These are phyloP conservation scores for Pungitius pungitius DNA, from an alignment of 2,113 vertebrate species.

Conservation along the genomic window DNA sequence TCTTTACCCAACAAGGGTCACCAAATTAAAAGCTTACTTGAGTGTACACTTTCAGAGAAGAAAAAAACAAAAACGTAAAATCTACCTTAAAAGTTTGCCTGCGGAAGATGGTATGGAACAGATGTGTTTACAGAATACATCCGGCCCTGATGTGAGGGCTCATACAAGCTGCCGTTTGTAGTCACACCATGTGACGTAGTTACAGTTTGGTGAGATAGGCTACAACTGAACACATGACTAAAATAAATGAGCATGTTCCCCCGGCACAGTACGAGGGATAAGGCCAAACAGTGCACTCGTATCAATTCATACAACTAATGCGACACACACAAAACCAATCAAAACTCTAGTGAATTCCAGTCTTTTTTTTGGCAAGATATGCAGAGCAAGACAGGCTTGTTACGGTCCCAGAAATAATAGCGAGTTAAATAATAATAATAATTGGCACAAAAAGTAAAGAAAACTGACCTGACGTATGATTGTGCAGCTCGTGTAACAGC, in stretches of 20 bases:
- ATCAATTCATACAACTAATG: slow-evolving; percentile 28
- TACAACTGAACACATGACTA: slow-evolving; percentile 39
- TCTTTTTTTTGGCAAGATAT: slow-evolving; percentile 60
- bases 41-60: slow-evolving; percentile 28
- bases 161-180: slow-evolving; percentile 70
- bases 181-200: slow-evolving; percentile 55
- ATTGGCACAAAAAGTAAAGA: slow-evolving; percentile 26
- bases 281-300: slow-evolving; percentile 54
- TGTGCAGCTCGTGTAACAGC: neutral
- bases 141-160: slow-evolving; percentile 45
- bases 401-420: slow-evolving; percentile 23
- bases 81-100: slow-evolving; percentile 47
- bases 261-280: slow-evolving; percentile 55
- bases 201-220: slow-evolving; percentile 55
- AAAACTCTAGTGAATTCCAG: slow-evolving; percentile 28
- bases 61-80: slow-evolving; percentile 1
- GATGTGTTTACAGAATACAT: slow-evolving; percentile 43
- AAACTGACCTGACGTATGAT: slow-evolving; percentile 24
- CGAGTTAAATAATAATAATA: neutral
- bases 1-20: slow-evolving; percentile 27
- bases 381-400: slow-evolving; percentile 11
- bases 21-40: slow-evolving; percentile 13
- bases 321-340: slow-evolving; percentile 11
- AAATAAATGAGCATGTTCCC: slow-evolving; percentile 29
- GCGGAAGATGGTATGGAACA: slow-evolving; percentile 38